Base-by-base conservation (phyloP, 2,797 vertebrate species). In the Tenualosa ilisha region DNA sequence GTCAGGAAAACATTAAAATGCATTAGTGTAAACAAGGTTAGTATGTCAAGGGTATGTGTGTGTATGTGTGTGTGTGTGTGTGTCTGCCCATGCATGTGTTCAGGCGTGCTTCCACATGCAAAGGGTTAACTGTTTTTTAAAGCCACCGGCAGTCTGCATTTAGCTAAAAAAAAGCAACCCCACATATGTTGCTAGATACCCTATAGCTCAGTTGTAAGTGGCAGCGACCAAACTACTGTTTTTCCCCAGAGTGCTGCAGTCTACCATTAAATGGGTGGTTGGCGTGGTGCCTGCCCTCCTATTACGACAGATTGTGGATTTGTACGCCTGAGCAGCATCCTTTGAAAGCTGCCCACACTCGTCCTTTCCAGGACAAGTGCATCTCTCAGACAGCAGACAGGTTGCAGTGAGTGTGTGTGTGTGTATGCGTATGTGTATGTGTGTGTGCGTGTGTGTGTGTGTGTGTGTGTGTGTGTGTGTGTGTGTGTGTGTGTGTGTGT, bases 231-330 rank as follows among this genome's bases (percentile, higher is more conserved):
- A 59, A 83, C 81, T 68, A 43, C 86, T 53, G 82, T 72, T 86
- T 54, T 81, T 81, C 49, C 79, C n/a, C 53, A 26, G 11, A 24
- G 17, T 82, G 17, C 49, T 84, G 83, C 84, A 85, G 83, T 84
- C 53, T 85, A 46, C 86, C 83, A 91, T 94, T 93, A 93, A 93
- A 92, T 92, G 94, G 91, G 90, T 91, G 91, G 89, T 86, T 93
- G 92, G 91, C 92, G 91, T 89, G 85, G 83, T 88, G 93, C 93
- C 93, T 91, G 81, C 88, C 89, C 90, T 92, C 87, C 92, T 90
- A 93, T 95, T 94, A 94, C 83, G 86, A 89, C 91, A 92, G 85
- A 92, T 90, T 91, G 89, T 88, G 89, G 89, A 94, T 94, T 91
- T 93, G 89, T 93, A 91, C 91, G 89, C 82, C 89, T 90, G 85